These are phyloP conservation scores for Philonicus albiceps DNA, from an alignment of 2,888 invertebrate species.

Conservation along the genomic window DNA sequence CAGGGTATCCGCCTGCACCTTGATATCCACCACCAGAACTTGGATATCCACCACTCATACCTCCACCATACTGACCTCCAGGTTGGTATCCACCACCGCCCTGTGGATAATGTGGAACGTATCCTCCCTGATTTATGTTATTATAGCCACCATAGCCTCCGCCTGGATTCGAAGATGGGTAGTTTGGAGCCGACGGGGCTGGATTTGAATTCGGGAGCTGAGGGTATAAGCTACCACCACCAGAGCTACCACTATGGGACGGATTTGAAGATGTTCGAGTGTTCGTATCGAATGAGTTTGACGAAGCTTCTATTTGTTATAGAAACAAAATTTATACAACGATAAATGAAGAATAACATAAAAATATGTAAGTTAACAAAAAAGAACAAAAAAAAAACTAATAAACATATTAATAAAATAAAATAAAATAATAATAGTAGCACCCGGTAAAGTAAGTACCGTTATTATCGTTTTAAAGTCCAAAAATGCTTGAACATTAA, in stretches of 20 bases:
- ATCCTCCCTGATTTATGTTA: neutral
- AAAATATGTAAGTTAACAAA: neutral
- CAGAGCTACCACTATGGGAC: constrained; percentile 45
- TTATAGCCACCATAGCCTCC: constrained; percentile 50
- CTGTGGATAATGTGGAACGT: constrained; percentile 44
- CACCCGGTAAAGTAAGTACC: neutral
- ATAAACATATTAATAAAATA: neutral
- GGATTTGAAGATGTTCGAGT: constrained; percentile 20
- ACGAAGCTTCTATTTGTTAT: constrained; percentile 40
- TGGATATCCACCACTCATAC: constrained; percentile 35
- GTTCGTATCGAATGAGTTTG: constrained; percentile 33
- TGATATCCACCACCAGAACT: constrained; percentile 1
- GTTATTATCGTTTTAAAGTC: neutral
- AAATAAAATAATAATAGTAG: neutral
- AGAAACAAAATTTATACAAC: neutral
- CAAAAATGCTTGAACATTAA: neutral
- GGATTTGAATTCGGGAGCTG: constrained; percentile 46
- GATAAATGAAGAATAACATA: constrained; percentile 11
- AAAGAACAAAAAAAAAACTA: neutral
- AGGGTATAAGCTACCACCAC: constrained; percentile 48
- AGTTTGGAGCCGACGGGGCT: constrained; percentile 47
- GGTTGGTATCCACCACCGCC: constrained; percentile 47
- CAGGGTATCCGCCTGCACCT: constrained; percentile 6
- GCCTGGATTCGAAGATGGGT: constrained; percentile 52
- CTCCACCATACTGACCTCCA: constrained; percentile 45